Percentiles rank a stretch among this genome's conserved stretches.
These are phyloP conservation scores for Idris sp. DNA, from an alignment of 1,140 invertebrate genomes.

Conservation along the genomic window DNA sequence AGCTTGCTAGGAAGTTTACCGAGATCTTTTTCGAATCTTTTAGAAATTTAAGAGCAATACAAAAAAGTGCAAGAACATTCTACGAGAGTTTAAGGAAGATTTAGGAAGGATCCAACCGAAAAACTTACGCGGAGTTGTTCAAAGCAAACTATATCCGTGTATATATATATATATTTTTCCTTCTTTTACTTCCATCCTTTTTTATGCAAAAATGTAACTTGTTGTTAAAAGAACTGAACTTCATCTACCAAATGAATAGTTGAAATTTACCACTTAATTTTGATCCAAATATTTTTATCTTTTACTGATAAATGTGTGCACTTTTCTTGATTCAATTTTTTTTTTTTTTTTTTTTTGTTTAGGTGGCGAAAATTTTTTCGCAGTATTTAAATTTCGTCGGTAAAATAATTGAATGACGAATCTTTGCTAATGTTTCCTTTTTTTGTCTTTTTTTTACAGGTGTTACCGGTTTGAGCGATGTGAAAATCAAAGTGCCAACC, in stretches of 20 bases:
- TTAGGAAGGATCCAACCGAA: slow-evolving; percentile 20
- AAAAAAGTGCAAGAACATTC: slow-evolving; percentile 27
- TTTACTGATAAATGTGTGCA: no score
- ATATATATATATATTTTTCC: background rate
- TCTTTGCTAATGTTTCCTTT: slow-evolving; percentile 8
- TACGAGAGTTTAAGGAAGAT: slow-evolving; percentile 35
- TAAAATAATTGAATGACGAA: slow-evolving; percentile 8
- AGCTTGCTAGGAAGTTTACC: background rate
- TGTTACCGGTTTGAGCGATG: slow-evolving; percentile 82
- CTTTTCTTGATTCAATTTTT: background rate
- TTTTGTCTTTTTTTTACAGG: slow-evolving; percentile 76
- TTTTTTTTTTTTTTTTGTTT: no score
- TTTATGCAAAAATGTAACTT: slow-evolving; percentile 24
- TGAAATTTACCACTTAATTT: slow-evolving; percentile 21
- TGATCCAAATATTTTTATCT: no score
- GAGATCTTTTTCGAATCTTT: slow-evolving; percentile 30
- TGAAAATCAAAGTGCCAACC: slow-evolving; percentile 86
- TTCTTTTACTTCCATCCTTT: no score
- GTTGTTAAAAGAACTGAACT: slow-evolving; percentile 12
- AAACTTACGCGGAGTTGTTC: slow-evolving; percentile 26
- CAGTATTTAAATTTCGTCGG: no score
- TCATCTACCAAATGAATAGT: slow-evolving; percentile 1
- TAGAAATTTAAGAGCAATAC: slow-evolving; percentile 31
- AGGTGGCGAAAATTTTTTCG: no score
- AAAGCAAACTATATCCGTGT: slow-evolving; percentile 24